These are phyloP conservation scores for Gryllus longicercus DNA, from an alignment of 2,888 invertebrate species.

Conservation along the genomic window DNA sequence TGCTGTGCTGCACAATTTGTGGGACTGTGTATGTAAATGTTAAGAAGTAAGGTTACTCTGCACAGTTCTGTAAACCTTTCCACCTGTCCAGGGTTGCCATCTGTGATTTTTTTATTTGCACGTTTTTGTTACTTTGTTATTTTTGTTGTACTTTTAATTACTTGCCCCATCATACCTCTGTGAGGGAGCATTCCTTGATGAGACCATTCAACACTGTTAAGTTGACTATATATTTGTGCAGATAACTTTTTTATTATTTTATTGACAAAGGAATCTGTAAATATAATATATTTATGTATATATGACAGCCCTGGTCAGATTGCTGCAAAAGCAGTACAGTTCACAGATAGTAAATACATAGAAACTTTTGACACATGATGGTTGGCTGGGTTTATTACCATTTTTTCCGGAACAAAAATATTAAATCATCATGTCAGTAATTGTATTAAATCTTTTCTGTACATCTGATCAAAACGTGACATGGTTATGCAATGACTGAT, in stretches of 20 bases:
- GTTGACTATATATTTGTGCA: too few species aligned
- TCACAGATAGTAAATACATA: not conserved
- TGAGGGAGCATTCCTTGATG: constrained; percentile 1
- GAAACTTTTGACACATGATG: not conserved
- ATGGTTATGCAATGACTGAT: too few species aligned
- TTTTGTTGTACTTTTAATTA: not conserved
- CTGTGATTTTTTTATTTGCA: not conserved
- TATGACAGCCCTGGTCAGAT: constrained; percentile 9
- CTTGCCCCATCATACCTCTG: constrained; percentile 5
- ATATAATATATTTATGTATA: not conserved
- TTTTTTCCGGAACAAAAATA: not conserved
- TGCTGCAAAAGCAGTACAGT: not conserved
- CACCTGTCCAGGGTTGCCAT: constrained; percentile 11
- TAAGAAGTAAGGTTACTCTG: not conserved
- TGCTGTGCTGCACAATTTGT: not conserved
- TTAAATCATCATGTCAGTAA: not conserved
- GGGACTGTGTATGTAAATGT: not conserved
- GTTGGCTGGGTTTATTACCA: not conserved
- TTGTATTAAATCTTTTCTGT: too few species aligned
- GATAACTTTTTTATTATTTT: too few species aligned
- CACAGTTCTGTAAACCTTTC: not conserved
- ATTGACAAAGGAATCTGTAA: not conserved
- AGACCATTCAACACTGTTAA: not conserved
- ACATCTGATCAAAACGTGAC: too few species aligned
- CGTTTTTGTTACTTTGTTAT: not conserved